A percentile compares a stretch with the other conserved stretches of the same genome.
Conservation (phyloP, 1,140 invertebrate species). For the Lanistes nyassanus region DNA sequence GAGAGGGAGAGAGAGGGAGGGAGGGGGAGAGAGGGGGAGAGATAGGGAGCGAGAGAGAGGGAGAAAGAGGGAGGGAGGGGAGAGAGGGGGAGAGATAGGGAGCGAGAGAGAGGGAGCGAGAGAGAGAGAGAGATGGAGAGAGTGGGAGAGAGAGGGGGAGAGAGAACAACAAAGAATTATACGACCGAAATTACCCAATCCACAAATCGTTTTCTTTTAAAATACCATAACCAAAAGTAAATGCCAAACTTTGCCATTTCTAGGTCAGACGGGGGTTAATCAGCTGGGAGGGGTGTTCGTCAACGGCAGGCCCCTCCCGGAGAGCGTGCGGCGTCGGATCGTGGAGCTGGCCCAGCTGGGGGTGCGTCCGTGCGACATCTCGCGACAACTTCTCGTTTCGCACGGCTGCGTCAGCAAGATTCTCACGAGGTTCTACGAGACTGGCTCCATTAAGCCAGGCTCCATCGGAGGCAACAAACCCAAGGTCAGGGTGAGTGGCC, state of each 20-base stretch:
- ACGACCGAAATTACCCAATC: no score
- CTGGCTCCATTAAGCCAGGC: slow-evolving; percentile 91
- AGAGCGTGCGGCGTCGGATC: slow-evolving; percentile 93
- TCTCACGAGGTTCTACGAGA: slow-evolving; percentile 95
- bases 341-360: slow-evolving; percentile 94
- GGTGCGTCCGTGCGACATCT: slow-evolving; percentile 93
- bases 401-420: slow-evolving; percentile 98
- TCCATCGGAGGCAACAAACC: slow-evolving; percentile 99
- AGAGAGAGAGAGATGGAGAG: slow-evolving; percentile 8
- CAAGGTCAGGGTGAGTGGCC: slow-evolving; percentile 21
- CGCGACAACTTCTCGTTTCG: slow-evolving; percentile 88
- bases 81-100: neutral
- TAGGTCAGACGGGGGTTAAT: slow-evolving; percentile 23
- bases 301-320: slow-evolving; percentile 86
- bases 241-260: neutral
- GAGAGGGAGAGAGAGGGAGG: neutral
- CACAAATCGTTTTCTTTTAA: no score
- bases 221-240: neutral
- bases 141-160: slow-evolving; percentile 5
- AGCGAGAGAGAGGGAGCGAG: neutral
- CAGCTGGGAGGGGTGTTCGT: slow-evolving; percentile 23
- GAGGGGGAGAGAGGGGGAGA: neutral
- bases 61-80: neutral
- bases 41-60: no score
- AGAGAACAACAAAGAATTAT: neutral